Base-by-base conservation (phyloP, 2,797 vertebrate species). In the Oceanodroma leucorhoa region DNA sequence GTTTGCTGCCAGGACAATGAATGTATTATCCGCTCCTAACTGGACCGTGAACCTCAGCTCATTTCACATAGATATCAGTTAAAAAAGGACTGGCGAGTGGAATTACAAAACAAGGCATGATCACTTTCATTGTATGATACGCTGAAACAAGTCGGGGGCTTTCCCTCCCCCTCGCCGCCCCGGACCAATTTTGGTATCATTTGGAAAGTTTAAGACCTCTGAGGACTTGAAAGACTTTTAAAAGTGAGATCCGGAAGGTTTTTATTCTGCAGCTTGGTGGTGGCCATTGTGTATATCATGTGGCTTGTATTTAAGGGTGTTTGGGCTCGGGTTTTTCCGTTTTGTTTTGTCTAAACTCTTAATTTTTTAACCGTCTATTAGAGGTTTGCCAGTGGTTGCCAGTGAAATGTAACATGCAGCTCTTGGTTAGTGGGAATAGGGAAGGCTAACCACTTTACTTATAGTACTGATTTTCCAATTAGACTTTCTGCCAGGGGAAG, bases 1-100 rank as follows among this genome's bases (percentile, higher is more conserved):
- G 98, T 98, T 98, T 98, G 97, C 98, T 98, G 97, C 97, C 96
- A 96, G 97, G 97, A 99, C 98, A 99, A 99, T 98, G 98, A 97
- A 91, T 97, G 97, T 98, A 99, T 99, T 99, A 98, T 99, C 97
- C 97, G 95, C 97, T 98, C 97, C 97, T 98, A 98, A 99, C 97
- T 98, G 97, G 98, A 98, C 98, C 98, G 98, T 98, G 98, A 99
- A 99, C 98, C 98, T 98, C 97, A 97, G 98, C 98, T 98, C 98
- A 96, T 98, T 98, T 97, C 98, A 98, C 98, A 98, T 98, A 98
- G 98, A 98, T 98, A 98, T 98, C 97, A 98, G 98, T 96, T 97
- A 96, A 97, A 97, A 97, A 95, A 97, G 97, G 96, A 94, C 97
- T 94, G 97, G 95, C 95, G 94, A 98, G 97, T 97, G 98, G 98